Conservation (phyloP, 2,888 invertebrate genomes). For the Lasioglossum vierecki region DNA sequence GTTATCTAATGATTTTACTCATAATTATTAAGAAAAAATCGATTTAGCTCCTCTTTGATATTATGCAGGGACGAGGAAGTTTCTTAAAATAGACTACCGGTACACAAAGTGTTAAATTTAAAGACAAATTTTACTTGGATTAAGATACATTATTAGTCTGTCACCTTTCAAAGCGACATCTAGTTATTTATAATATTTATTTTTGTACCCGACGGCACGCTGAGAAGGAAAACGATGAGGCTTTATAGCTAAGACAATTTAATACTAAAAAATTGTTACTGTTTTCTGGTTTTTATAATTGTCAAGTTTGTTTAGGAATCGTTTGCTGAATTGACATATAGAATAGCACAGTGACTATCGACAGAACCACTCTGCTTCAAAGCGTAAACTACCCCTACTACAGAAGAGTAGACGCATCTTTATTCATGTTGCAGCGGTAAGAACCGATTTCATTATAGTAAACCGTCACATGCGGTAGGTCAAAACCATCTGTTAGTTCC, state of each 20-base stretch:
- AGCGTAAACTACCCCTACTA: not conserved
- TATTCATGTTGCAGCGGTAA: not conserved
- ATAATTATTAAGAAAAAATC: not conserved
- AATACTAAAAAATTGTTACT: not conserved
- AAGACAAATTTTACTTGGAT: not conserved
- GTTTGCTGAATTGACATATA: not conserved
- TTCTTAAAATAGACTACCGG: not conserved
- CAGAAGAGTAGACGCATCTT: conserved; percentile 3
- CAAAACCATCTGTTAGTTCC: not conserved
- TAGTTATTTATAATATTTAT: not conserved
- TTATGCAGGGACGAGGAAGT: not conserved
- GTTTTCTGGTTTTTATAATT: not conserved
- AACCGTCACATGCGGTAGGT: not conserved
- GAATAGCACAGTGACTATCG: not conserved
- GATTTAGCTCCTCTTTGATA: not conserved
- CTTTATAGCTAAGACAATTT: not conserved
- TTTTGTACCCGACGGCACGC: not conserved
- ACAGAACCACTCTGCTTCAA: not conserved
- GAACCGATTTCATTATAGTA: conserved; percentile 12
- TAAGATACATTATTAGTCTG: not conserved
- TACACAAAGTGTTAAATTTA: not conserved
- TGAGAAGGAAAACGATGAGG: not conserved
- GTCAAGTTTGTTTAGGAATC: not conserved
- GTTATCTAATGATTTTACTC: not conserved
- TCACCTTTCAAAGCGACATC: not conserved